phyloP scores from a whole-genome alignment of 2,113 vertebrate species.

The Rhineura floridana region DNA sequence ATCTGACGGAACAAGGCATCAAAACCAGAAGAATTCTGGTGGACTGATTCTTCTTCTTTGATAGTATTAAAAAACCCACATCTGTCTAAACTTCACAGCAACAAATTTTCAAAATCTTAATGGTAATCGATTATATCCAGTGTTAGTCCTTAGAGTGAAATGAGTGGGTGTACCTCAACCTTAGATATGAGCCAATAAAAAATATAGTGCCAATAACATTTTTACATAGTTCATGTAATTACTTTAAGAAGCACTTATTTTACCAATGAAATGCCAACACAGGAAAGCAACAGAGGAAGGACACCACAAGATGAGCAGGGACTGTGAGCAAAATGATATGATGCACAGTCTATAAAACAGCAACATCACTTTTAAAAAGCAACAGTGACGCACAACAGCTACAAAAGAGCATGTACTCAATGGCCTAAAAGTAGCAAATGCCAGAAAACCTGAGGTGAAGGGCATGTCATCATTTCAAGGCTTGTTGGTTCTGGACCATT shows the following conservation, averaged over 20 bases:
- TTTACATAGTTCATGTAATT: too few relatives aligned
- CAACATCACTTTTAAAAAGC: neutral
- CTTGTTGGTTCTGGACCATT: conserved; percentile 6
- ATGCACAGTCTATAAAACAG: neutral
- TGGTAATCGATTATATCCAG: too few relatives aligned
- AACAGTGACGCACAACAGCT: neutral
- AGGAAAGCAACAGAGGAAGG: neutral
- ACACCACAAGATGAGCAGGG: neutral
- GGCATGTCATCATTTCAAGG: conserved; percentile 7
- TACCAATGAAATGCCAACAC: neutral
- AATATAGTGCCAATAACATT: neutral
- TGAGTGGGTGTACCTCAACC: too few relatives aligned
- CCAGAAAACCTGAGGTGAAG: neutral
- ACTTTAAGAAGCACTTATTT: neutral
- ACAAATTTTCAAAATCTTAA: neutral
- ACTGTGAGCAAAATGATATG: neutral
- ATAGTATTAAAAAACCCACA: neutral
- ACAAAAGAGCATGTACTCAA: neutral
- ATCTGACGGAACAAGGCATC: neutral
- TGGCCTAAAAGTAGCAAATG: neutral
- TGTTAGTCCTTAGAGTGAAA: too few relatives aligned
- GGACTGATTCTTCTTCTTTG: neutral
- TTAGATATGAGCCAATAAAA: neutral
- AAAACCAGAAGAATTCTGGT: neutral
- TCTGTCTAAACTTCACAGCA: neutral